These are phyloP conservation scores for Amphilophus citrinellus DNA, from an alignment of 2,113 vertebrate species.

Conservation along the genomic window DNA sequence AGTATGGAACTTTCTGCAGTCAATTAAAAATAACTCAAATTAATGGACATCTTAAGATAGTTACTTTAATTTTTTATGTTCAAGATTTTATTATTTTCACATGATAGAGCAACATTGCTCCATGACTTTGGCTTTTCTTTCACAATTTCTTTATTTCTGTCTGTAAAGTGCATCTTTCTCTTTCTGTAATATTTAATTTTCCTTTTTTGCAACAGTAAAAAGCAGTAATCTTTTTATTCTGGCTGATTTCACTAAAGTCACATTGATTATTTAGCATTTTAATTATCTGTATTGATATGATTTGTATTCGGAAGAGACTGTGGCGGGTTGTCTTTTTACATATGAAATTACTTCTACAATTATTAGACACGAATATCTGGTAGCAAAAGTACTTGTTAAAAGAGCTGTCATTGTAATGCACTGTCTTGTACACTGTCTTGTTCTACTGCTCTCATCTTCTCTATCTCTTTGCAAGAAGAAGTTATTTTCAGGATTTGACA, in stretches of 20 bases:
- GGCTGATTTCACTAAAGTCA: background rate
- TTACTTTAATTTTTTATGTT: background rate
- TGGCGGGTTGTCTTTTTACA: background rate
- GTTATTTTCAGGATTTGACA: constrained; percentile 69
- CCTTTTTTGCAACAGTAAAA: background rate
- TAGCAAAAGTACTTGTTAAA: background rate
- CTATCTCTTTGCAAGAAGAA: constrained; percentile 47
- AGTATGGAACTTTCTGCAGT: too few relatives aligned
- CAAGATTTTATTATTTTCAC: background rate
- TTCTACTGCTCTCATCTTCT: constrained; percentile 11
- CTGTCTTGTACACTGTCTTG: background rate
- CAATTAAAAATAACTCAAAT: too few relatives aligned
- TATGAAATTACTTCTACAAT: background rate
- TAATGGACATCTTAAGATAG: too few relatives aligned
- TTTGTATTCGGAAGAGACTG: background rate
- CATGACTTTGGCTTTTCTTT: too few relatives aligned
- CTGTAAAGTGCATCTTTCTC: background rate
- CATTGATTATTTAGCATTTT: background rate
- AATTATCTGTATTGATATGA: background rate
- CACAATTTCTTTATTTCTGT: too few relatives aligned
- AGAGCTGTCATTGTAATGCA: background rate
- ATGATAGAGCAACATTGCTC: background rate
- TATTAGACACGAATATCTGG: background rate
- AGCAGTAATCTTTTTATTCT: background rate
- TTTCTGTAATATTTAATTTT: background rate